A percentile compares a stretch with the other conserved stretches of the same genome.
Conservation (phyloP, 2,888 invertebrate genomes). For the Drosophila sordidapex region DNA sequence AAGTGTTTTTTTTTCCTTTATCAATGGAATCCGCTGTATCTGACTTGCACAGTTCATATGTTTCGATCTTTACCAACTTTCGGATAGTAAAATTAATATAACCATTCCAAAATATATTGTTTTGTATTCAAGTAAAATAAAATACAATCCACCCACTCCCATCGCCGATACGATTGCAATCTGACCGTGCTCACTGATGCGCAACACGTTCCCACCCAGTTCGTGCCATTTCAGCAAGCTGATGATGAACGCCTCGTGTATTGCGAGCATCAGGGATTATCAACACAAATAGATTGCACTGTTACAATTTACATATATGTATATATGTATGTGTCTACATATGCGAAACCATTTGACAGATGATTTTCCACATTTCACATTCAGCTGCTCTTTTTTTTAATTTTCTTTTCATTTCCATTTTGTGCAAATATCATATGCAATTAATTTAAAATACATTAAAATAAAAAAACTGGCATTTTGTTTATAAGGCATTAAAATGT, state of each 20-base stretch:
- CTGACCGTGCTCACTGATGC: slow-evolving; percentile 35
- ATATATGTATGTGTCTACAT: background rate
- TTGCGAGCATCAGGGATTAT: slow-evolving; percentile 36
- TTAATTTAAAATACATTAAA: slow-evolving; percentile 52
- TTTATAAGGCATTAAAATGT: slow-evolving; percentile 61
- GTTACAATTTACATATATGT: slow-evolving; percentile 38
- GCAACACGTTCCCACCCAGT: slow-evolving; percentile 34
- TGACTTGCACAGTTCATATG: background rate
- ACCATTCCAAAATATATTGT: background rate
- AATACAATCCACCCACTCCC: background rate
- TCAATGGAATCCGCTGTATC: background rate
- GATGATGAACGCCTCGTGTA: slow-evolving; percentile 13
- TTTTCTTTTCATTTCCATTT: slow-evolving; percentile 27
- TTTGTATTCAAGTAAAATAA: background rate
- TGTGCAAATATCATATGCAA: slow-evolving; percentile 45
- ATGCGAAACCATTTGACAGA: slow-evolving; percentile 61
- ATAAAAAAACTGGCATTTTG: slow-evolving; percentile 26
- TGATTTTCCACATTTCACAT: slow-evolving; percentile 71
- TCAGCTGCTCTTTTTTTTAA: slow-evolving; percentile 40
- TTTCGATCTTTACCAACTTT: background rate
- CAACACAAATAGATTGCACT: slow-evolving; percentile 45
- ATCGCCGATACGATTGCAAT: slow-evolving; percentile 15
- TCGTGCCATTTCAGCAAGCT: background rate
- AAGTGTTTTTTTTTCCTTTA: background rate
- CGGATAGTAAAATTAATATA: background rate